Percentiles rank a stretch among this genome's conserved stretches.
These are phyloP conservation scores for Takifugu bimaculatus DNA, from an alignment of 2,113 vertebrate genomes.

Conservation along the genomic window DNA sequence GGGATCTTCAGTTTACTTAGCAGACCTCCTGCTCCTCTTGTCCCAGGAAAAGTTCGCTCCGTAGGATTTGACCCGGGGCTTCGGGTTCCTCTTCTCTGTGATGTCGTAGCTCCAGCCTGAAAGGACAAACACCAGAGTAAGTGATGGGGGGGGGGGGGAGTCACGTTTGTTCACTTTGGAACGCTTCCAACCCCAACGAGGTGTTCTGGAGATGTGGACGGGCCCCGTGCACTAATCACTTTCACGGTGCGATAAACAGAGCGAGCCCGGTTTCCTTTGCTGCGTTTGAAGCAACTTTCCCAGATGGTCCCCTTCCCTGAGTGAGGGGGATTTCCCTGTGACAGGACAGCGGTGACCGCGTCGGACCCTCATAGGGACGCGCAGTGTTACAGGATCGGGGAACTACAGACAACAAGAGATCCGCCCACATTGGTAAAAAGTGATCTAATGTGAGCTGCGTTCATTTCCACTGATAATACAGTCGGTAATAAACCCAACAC, in stretches of 20 bases:
- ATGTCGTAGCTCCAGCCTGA: slow-evolving; percentile 95
- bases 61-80: slow-evolving; percentile 94
- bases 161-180: slow-evolving; percentile 52
- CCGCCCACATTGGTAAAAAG: too few relatives aligned
- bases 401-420: too few relatives aligned
- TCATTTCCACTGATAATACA: too few relatives aligned
- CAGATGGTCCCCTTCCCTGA: slow-evolving; percentile 50
- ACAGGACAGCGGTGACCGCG: not conserved
- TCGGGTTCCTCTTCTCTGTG: slow-evolving; percentile 84
- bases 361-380: too few relatives aligned
- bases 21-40: slow-evolving; percentile 93
- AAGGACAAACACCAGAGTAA: slow-evolving; percentile 53
- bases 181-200: slow-evolving; percentile 54
- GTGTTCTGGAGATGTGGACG: slow-evolving; percentile 57
- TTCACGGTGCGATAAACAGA: slow-evolving; percentile 66
- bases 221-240: slow-evolving; percentile 59
- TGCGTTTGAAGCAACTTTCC: slow-evolving; percentile 59
- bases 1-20: slow-evolving; percentile 83
- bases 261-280: slow-evolving; percentile 37
- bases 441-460: too few relatives aligned
- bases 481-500: too few relatives aligned
- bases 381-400: too few relatives aligned
- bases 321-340: slow-evolving; percentile 23
- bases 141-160: slow-evolving; percentile 24
- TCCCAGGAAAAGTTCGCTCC: slow-evolving; percentile 98